Conservation (phyloP, 2,797 vertebrate species). For the Rhodeus uyekii region DNA sequence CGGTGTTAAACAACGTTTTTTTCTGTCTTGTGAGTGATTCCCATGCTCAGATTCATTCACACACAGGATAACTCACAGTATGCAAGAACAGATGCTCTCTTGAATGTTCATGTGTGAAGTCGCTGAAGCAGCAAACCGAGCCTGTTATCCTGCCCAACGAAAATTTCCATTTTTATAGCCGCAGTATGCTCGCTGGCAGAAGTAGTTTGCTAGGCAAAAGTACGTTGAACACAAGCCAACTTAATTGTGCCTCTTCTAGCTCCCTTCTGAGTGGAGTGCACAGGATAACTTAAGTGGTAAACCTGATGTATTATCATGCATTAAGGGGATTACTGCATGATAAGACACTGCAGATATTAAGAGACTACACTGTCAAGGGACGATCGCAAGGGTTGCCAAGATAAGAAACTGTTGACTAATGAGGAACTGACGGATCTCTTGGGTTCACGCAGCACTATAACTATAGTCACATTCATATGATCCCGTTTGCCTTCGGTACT, state of each 20-base stretch:
- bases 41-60: slow-evolving; percentile 4
- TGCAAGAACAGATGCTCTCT: slow-evolving; percentile 22
- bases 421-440: background rate
- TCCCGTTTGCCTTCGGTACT: background rate
- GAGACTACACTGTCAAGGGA: slow-evolving; percentile 19
- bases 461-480: background rate
- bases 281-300: slow-evolving; percentile 14
- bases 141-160: slow-evolving; percentile 2
- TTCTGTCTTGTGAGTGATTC: background rate
- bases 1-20: slow-evolving; percentile 6
- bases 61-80: background rate
- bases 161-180: slow-evolving; percentile 34
- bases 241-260: background rate
- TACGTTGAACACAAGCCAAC: background rate
- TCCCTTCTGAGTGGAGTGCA: slow-evolving; percentile 14
- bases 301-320: slow-evolving; percentile 44
- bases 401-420: slow-evolving; percentile 26
- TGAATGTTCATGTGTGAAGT: slow-evolving; percentile 31
- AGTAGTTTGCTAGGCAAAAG: background rate
- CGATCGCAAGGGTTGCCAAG: background rate
- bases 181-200: slow-evolving; percentile 11
- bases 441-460: background rate
- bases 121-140: slow-evolving; percentile 34
- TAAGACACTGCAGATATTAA: slow-evolving; percentile 26
- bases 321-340: slow-evolving; percentile 26